A percentile compares a stretch with the other conserved stretches of the same genome.
phyloP scores from a whole-genome alignment of 1,140 invertebrate genomes.

The Acyrthosiphon pisum region DNA sequence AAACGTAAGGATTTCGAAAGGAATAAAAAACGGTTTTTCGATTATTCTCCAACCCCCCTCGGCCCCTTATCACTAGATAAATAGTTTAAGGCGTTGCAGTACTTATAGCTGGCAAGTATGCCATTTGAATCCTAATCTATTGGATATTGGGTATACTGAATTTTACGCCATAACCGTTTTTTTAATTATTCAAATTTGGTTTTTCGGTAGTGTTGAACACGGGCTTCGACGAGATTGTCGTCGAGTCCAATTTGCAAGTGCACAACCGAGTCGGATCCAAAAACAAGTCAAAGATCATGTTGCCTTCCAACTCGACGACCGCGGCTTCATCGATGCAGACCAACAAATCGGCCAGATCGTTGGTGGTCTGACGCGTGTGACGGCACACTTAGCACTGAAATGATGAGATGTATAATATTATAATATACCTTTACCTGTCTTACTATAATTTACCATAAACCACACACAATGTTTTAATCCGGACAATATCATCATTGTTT shows the following conservation, averaged over 20 bases:
- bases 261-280: constrained; percentile 41
- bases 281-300: constrained; percentile 45
- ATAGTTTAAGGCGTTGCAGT: too few species aligned
- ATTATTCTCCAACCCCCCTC: too few species aligned
- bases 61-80: not conserved
- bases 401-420: not conserved
- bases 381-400: not conserved
- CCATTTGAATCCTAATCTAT: too few species aligned
- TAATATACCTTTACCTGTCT: not conserved
- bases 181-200: not conserved
- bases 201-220: not conserved
- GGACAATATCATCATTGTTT: not conserved
- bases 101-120: not conserved
- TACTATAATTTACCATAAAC: not conserved
- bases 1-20: not conserved
- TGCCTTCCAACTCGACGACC: constrained; percentile 31
- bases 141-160: not conserved
- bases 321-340: not conserved
- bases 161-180: not conserved
- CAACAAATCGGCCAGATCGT: constrained; percentile 23
- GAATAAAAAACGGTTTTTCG: not conserved
- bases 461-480: not conserved
- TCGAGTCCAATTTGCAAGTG: constrained; percentile 43
- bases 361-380: not conserved
- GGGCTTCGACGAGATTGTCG: constrained; percentile 48